Conservation (phyloP, 2,888 invertebrate genomes). For the Aspidiotus destructor region DNA sequence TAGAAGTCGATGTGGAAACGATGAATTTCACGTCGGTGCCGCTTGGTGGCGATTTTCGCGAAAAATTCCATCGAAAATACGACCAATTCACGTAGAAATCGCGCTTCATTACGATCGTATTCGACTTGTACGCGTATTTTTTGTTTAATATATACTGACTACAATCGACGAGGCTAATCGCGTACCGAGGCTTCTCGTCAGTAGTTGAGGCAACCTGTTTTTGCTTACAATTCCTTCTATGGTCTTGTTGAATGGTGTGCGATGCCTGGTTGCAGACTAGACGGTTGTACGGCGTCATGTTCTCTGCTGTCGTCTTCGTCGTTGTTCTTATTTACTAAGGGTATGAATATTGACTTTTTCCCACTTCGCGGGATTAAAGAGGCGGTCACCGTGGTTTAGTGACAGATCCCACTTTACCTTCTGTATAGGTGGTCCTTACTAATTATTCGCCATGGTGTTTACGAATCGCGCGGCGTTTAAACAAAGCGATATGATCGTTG, state of each 20-base stretch:
- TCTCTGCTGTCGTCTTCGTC: conserved; percentile 1
- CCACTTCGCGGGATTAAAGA: too few relatives aligned
- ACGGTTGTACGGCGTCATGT: neutral
- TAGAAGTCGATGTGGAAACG: too few relatives aligned
- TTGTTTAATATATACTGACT: too few relatives aligned
- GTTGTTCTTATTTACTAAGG: neutral
- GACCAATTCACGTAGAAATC: too few relatives aligned
- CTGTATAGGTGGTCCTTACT: conserved; percentile 27
- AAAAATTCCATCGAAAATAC: too few relatives aligned
- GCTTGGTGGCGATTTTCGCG: too few relatives aligned
- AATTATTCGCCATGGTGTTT: conserved; percentile 24
- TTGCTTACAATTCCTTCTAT: conserved; percentile 19
- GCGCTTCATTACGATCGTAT: too few relatives aligned
- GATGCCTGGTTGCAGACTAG: conserved; percentile 11
- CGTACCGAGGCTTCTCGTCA: too few relatives aligned
- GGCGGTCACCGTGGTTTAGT: conserved; percentile 5
- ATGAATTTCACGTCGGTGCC: too few relatives aligned
- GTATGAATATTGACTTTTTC: neutral
- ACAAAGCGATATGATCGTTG: too few relatives aligned
- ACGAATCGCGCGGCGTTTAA: conserved; percentile 6
- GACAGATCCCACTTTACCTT: conserved; percentile 22
- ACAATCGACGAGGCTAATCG: too few relatives aligned
- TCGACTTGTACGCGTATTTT: too few relatives aligned
- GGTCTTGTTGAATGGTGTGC: conserved; percentile 3
- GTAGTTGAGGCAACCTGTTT: conserved; percentile 14